phyloP scores from a whole-genome alignment of 2,797 vertebrate genomes.

The Urocyon cinereoargenteus region DNA sequence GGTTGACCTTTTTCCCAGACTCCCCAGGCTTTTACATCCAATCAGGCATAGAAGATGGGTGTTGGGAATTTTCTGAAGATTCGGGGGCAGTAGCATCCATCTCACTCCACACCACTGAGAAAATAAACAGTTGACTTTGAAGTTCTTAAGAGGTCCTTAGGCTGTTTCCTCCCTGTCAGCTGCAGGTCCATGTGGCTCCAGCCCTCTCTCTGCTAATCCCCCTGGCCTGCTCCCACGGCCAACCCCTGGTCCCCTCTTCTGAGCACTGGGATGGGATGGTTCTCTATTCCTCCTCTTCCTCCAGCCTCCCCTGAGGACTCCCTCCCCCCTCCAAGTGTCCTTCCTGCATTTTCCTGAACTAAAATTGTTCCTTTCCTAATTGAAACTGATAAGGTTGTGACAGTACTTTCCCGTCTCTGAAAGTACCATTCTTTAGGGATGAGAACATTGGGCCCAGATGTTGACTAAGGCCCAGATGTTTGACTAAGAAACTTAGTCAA shows the following conservation, averaged over 20 bases:
- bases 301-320: not conserved
- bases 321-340: not conserved
- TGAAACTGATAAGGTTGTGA: not conserved
- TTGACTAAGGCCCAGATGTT: too few species aligned
- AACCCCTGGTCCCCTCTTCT: not conserved
- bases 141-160: not conserved
- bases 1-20: not conserved
- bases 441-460: not conserved
- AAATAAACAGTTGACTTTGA: not conserved
- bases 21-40: not conserved
- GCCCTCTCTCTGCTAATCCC: not conserved
- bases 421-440: not conserved
- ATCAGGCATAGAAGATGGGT: not conserved
- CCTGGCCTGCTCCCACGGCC: rapidly evolving
- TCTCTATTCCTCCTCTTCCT: not conserved
- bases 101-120: not conserved
- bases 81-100: not conserved
- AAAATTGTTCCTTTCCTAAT: not conserved
- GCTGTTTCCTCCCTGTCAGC: not conserved
- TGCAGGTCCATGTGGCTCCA: not conserved
- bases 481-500: not conserved
- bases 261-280: not conserved
- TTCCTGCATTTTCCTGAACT: not conserved
- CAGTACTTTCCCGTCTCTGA: not conserved
- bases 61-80: not conserved